A percentile compares a stretch with the other conserved stretches of the same genome.
Evolutionary conservation across 2,888 invertebrate genomes (phyloP).

Genomic region (Drosophila hamatofila): DNA sequence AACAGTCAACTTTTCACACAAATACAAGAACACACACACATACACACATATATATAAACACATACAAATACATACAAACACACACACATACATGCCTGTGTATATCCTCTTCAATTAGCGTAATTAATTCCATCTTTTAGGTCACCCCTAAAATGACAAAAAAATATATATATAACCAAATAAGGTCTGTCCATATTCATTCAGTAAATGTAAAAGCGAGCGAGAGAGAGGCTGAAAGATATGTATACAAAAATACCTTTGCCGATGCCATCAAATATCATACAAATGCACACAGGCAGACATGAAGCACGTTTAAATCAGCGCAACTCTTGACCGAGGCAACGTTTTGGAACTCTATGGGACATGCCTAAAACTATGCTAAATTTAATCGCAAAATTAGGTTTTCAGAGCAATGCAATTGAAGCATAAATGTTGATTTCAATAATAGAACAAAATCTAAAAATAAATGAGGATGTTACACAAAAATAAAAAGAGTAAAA

Average conservation of each 20-base stretch:
- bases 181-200: constrained; percentile 7
- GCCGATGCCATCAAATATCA: constrained; percentile 1
- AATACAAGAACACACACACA: not conserved
- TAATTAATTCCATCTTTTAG: constrained; percentile 56
- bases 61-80: too few species aligned
- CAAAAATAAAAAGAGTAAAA: too few species aligned
- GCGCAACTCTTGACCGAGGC: not conserved
- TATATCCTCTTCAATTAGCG: constrained; percentile 54
- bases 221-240: not conserved
- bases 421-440: not conserved
- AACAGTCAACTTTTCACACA: not conserved
- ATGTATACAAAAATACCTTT: not conserved
- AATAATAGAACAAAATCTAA: not conserved
- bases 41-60: not conserved
- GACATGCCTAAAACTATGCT: not conserved
- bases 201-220: not conserved
- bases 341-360: not conserved
- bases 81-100: not conserved
- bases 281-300: not conserved
- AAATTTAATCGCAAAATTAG: not conserved
- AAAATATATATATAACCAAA: constrained; percentile 20
- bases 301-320: not conserved
- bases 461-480: too few species aligned
- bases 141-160: constrained; percentile 32
- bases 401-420: not conserved